These are phyloP conservation scores for Platypus cylindrus DNA, from an alignment of 2,888 invertebrate genomes.

Conservation along the genomic window DNA sequence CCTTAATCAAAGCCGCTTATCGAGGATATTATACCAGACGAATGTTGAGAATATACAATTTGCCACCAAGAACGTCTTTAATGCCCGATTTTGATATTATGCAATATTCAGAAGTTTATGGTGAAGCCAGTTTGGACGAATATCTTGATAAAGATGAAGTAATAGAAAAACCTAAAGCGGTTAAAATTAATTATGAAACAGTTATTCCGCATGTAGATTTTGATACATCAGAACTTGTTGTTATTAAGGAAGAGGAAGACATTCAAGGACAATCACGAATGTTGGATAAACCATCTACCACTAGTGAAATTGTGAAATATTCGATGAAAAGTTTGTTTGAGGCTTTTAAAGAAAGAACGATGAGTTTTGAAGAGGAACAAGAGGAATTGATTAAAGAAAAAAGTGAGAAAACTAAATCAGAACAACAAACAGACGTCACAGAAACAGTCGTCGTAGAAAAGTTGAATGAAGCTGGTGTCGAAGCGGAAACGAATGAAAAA, in stretches of 20 bases:
- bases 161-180: constrained; percentile 10
- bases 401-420: too few relatives aligned
- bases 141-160: constrained; percentile 9
- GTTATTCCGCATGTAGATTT: constrained; percentile 25
- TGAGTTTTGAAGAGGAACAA: too few relatives aligned
- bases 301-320: constrained; percentile 8
- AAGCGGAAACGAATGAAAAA: too few relatives aligned
- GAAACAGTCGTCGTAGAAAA: too few relatives aligned
- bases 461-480: too few relatives aligned
- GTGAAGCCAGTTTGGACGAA: neutral
- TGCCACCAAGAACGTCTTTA: constrained; percentile 11
- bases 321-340: too few relatives aligned
- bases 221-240: constrained; percentile 14
- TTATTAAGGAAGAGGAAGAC: neutral
- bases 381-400: too few relatives aligned
- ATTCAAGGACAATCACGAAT: neutral
- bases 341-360: too few relatives aligned
- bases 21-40: constrained; percentile 33
- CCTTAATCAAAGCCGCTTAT: constrained; percentile 34
- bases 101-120: neutral
- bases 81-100: neutral
- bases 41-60: constrained; percentile 23
- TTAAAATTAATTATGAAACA: constrained; percentile 22
- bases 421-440: too few relatives aligned
- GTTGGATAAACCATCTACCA: constrained; percentile 3